Conservation (phyloP, 2,888 invertebrate genomes). For the Meteorus colon region DNA sequence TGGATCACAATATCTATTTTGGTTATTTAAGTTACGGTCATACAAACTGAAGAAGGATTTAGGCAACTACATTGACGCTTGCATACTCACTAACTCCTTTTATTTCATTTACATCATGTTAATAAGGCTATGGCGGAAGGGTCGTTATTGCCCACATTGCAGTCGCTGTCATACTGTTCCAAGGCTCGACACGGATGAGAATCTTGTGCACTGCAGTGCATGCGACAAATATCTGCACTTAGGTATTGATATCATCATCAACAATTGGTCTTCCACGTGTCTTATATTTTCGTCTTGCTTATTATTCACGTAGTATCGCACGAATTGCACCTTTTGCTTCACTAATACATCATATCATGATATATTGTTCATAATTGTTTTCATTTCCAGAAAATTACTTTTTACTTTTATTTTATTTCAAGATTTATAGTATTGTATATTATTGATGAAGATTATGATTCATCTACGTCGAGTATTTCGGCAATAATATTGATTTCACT, state of each 20-base stretch:
- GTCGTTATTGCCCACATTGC: conserved; percentile 83
- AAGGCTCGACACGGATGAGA: conserved; percentile 79
- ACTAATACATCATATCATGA: neutral
- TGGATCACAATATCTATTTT: neutral
- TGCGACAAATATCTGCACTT: conserved; percentile 75
- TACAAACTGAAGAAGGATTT: neutral
- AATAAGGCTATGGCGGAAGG: conserved; percentile 81
- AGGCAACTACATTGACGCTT: conserved; percentile 26
- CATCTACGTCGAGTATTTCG: neutral
- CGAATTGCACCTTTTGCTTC: conserved; percentile 5
- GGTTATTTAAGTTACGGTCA: neutral
- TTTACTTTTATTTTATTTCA: neutral
- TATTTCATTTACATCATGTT: conserved; percentile 57
- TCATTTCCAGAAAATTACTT: neutral
- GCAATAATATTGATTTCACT: conserved; percentile 14
- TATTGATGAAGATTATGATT: neutral
- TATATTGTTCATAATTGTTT: neutral
- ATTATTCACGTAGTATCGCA: conserved; percentile 5
- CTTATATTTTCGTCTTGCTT: conserved; percentile 33
- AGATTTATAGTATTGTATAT: neutral
- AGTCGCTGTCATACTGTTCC: conserved; percentile 81
- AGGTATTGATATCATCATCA: conserved; percentile 71
- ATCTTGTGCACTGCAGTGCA: conserved; percentile 74
- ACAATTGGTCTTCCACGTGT: conserved; percentile 55
- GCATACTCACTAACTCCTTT: conserved; percentile 52